Percentiles rank a stretch among this genome's conserved stretches.
phyloP scores from a whole-genome alignment of 2,888 invertebrate species.

The Calliopum simillimum region DNA sequence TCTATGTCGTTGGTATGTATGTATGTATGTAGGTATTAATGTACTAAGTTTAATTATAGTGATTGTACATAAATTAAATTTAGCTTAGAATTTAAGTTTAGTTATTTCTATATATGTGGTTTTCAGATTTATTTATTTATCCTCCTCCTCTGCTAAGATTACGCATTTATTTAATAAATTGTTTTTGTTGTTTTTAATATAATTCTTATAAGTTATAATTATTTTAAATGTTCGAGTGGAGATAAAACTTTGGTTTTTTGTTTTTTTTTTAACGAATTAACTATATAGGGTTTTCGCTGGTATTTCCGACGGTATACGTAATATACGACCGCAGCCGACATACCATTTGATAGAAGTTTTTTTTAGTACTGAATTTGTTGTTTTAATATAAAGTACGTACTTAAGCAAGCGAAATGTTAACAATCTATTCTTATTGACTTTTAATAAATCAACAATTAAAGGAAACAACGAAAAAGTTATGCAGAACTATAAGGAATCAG shows the following conservation, averaged over 20 bases:
- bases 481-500: too few relatives aligned
- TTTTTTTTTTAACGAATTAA: conserved; percentile 23
- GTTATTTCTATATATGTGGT: neutral
- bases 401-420: too few relatives aligned
- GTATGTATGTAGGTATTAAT: conserved; percentile 6
- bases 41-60: conserved; percentile 15
- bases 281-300: neutral
- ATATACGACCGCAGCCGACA: too few relatives aligned
- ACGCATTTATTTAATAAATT: conserved; percentile 6
- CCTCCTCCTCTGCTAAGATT: neutral
- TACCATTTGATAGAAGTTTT: too few relatives aligned
- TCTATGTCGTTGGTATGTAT: too few relatives aligned
- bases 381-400: too few relatives aligned
- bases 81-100: neutral
- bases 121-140: conserved; percentile 17
- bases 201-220: neutral
- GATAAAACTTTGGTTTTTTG: conserved; percentile 31
- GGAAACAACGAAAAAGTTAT: too few relatives aligned
- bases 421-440: too few relatives aligned
- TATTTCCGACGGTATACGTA: too few relatives aligned
- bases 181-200: neutral
- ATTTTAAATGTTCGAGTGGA: conserved; percentile 20
- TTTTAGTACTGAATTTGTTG: too few relatives aligned
- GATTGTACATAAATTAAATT: conserved; percentile 21
- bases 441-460: too few relatives aligned